Evolutionary conservation across 2,113 vertebrate genomes (phyloP).

Genomic region (Strigops habroptila): DNA sequence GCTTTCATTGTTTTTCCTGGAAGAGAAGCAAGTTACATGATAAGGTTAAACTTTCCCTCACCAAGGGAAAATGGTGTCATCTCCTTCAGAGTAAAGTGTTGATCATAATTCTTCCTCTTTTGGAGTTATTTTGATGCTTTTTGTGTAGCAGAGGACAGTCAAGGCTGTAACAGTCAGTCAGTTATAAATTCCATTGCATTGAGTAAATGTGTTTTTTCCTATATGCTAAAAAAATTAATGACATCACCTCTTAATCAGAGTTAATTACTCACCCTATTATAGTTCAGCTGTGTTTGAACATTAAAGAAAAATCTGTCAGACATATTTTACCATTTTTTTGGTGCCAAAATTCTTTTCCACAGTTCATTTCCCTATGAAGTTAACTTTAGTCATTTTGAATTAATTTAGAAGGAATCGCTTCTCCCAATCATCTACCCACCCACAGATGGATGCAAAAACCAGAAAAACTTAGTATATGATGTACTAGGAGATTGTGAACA

Average conservation of each 20-base stretch:
- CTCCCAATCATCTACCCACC: background rate
- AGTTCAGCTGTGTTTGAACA: constrained; percentile 4
- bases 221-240: background rate
- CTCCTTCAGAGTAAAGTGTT: background rate
- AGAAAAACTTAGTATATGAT: background rate
- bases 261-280: background rate
- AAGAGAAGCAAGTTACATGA: background rate
- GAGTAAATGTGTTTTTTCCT: background rate
- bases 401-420: constrained; percentile 23
- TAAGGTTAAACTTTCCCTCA: background rate
- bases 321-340: background rate
- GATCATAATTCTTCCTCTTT: background rate
- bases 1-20: background rate
- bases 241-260: constrained; percentile 4
- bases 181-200: background rate
- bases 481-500: background rate
- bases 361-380: constrained; percentile 2
- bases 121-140: background rate
- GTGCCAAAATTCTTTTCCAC: constrained; percentile 9
- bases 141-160: background rate
- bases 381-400: constrained; percentile 38
- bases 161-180: background rate
- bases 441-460: background rate
- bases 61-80: background rate
- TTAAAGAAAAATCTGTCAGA: constrained; percentile 17